Evolutionary conservation across 2,888 invertebrate species (phyloP), one percentile per base, ranked within the genome.

Genomic region (Dynastes tityus): DNA sequence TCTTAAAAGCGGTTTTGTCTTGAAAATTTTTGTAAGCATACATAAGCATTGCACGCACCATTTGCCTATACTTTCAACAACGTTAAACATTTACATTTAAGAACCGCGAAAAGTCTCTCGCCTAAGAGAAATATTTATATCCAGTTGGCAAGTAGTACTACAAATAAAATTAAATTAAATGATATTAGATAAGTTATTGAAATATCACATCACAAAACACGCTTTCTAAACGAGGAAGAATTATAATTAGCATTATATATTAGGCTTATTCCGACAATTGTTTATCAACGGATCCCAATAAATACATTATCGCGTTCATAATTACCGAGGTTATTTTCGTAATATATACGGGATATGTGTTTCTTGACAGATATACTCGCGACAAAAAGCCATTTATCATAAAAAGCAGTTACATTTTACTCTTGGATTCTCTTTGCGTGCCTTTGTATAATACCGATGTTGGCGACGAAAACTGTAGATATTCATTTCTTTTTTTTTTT

Each of bases 221-320:
- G 73, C 45, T 61, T 58, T 22, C 61, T 11, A 45, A 40, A 74
- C 45, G 73, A 74, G 45, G 22, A 45, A 61, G 63, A 74, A 74
- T 74, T 74, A 74, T 61, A 74, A 74, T 74, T 74, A 74, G 27
- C 40, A 37, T 61, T 73, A 73, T 73, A 73, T 73, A 73, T 58
- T 58, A 73, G 3, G 22, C 22, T 13, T 22, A 13, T 55, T 74
- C 61, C 45, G 73, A 74, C 73, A 74, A 74, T 74, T 74, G 73
- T 74, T 74, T 74, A 74, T 74, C 73, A 74, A 40, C 27, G n/a
- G 13, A 40, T 16, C 16, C 73, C 61, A 63, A 74, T 74, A 74
- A 74, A 74, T 61, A 74, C 45, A 74, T 74, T 74, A 74, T 74
- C 73, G 29, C 61, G 6, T 45, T 45, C 61, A 74, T 74, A 74